Base-by-base conservation (phyloP, 2,888 invertebrate genomes). In the Drosophila trichaetosa region DNA sequence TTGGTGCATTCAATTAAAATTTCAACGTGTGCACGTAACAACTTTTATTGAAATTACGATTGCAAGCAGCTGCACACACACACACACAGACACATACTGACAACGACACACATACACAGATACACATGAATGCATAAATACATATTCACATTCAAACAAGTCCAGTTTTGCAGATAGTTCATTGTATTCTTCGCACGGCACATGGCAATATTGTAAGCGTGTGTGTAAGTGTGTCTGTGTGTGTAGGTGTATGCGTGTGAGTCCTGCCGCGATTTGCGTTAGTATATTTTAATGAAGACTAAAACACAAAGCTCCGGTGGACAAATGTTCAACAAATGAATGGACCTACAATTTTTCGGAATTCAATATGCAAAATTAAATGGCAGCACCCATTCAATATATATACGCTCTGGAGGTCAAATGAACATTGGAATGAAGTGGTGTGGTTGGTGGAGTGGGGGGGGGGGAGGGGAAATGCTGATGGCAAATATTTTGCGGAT, bases 1-100 rank as follows among this genome's bases (percentile, higher is more conserved):
- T 73, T 81, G 85, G 77, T 73, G 80, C 88, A 89, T 89, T 90
- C 90, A 90, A 90, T 90, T 90, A 90, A 90, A 90, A 90, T 90
- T 90, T 82, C 82, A 87, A 82, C 82, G 81, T 85, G 73, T 85
- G 71, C 80, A 88, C 83, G 87, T 89, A 89, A 88, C 90, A 87
- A 87, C 82, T 87, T 90, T 90, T 88, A 90, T 90, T 90, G 89
- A 90, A 90, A 90, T 87, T 80, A 81, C 85, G 83, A 77, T 84
- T 83, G 79, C 85, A 87, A 74, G 61, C 73, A 80, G 75, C 74
- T 79, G 80, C 71, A 66, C 53, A 71, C 52, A 59, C 46, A 56
- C 48, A 63, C 65, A 57, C 52, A 49, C 64, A 52, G 24, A 60
- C 48, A 29, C 57, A 31, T 42, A 56, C 38, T 11, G 33, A 33